Evolutionary conservation across 1,140 invertebrate genomes (phyloP).

Genomic region (Atta colombica): DNA sequence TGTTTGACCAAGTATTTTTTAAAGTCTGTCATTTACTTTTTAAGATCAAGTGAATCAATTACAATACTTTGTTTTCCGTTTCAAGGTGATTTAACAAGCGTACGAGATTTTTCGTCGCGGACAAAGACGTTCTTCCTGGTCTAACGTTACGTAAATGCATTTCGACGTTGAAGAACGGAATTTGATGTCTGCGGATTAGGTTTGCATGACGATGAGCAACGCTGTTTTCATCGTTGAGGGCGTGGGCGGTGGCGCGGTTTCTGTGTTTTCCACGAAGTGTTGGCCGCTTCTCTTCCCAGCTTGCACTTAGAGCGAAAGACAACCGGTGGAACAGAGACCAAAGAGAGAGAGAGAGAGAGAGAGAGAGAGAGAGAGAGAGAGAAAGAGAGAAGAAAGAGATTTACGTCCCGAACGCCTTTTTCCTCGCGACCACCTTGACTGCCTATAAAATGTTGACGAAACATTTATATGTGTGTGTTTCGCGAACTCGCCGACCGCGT

Average conservation of each 20-base stretch:
- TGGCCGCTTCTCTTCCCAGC: constrained; percentile 12
- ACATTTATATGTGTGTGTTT: constrained; percentile 62
- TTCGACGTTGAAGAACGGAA: constrained; percentile 29
- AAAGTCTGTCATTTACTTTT: not conserved
- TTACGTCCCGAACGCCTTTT: constrained; percentile 68
- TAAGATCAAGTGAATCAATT: not conserved
- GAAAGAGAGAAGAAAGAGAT: constrained; percentile 65
- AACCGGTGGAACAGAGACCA: not conserved
- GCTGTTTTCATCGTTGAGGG: constrained; percentile 39
- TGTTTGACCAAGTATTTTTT: not conserved
- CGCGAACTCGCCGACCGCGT: constrained; percentile 52
- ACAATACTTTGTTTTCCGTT: not conserved
- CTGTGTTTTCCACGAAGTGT: constrained; percentile 70
- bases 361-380: constrained; percentile 44
- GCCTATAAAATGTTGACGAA: constrained; percentile 70
- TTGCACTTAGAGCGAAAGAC: constrained; percentile 25
- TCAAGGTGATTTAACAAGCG: constrained; percentile 10
- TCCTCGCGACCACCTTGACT: constrained; percentile 72
- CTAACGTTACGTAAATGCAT: constrained; percentile 40
- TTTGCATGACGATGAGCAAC: constrained; percentile 45
- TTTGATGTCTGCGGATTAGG: constrained; percentile 18
- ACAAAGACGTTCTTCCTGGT: constrained; percentile 5
- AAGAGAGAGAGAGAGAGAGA: not conserved
- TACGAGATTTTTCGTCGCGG: not conserved
- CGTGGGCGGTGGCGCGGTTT: constrained; percentile 59